Evolutionary conservation across 2,113 vertebrate species (phyloP).

Genomic region (Chionodraco myersi): DNA sequence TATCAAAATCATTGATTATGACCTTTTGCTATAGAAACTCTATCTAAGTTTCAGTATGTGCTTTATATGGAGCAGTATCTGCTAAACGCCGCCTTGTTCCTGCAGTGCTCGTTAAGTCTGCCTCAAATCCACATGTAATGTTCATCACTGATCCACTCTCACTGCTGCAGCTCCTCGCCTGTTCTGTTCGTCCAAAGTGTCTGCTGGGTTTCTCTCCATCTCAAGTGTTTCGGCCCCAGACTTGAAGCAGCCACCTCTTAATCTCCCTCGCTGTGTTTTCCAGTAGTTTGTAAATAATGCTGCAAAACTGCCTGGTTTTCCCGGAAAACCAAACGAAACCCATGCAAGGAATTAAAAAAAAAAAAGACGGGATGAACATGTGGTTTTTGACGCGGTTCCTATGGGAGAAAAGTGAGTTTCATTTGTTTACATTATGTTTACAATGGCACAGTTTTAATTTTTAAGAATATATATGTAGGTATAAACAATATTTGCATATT

Average conservation of each 20-base stretch:
- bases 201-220: conserved; percentile 34
- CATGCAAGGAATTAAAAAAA: conserved; percentile 76
- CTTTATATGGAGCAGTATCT: conserved; percentile 40
- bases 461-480: conserved; percentile 85
- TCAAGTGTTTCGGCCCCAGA: conserved; percentile 22
- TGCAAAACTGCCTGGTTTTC: conserved; percentile 89
- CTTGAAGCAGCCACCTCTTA: conserved; percentile 39
- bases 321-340: conserved; percentile 80
- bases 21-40: conserved; percentile 17
- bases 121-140: neutral
- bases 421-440: conserved; percentile 99
- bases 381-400: conserved; percentile 80
- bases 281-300: conserved; percentile 87
- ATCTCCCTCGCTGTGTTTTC: conserved; percentile 50
- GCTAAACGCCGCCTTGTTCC: conserved; percentile 25
- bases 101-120: conserved; percentile 7
- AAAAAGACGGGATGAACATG: conserved; percentile 76
- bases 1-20: conserved; percentile 7
- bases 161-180: neutral
- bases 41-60: conserved; percentile 29
- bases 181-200: conserved; percentile 23
- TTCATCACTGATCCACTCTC: neutral
- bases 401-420: conserved; percentile 90
- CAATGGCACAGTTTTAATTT: conserved; percentile 97
- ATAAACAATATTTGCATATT: conserved; percentile 94